Conservation (phyloP, 2,113 vertebrate genomes). For the Microcebus tavaratra region DNA sequence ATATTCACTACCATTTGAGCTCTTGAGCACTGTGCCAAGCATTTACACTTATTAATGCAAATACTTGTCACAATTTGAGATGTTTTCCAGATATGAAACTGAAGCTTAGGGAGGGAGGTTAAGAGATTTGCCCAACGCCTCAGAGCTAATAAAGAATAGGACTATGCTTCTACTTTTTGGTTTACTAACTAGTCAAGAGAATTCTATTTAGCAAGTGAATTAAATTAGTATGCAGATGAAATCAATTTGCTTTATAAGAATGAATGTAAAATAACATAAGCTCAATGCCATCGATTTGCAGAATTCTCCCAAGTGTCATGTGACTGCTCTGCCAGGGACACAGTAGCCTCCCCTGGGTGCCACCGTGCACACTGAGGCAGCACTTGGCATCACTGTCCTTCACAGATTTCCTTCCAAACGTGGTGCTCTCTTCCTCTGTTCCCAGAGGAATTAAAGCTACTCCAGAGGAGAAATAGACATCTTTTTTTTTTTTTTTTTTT, state of each 20-base stretch:
- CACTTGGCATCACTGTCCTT: fast-evolving
- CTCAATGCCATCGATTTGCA: not conserved
- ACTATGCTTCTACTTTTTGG: not conserved
- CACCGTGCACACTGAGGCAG: too few species aligned
- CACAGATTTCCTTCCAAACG: not conserved
- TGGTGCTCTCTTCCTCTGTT: not conserved
- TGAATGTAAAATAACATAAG: not conserved
- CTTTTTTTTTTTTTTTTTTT: not conserved
- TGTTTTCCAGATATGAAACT: not conserved
- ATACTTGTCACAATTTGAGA: not conserved
- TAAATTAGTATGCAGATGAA: not conserved
- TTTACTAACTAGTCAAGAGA: not conserved
- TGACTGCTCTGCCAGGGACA: not conserved
- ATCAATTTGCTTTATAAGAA: not conserved
- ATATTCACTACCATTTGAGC: not conserved
- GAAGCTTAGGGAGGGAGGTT: not conserved
- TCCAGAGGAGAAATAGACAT: not conserved
- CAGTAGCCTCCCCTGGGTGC: not conserved
- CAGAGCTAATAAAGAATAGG: not conserved
- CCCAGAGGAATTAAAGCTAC: not conserved
- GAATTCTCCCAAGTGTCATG: fast-evolving
- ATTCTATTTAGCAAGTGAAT: not conserved
- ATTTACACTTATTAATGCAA: not conserved
- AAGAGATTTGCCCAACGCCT: not conserved
- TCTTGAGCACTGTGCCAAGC: not conserved